Evolutionary conservation across 2,797 vertebrate genomes (phyloP), one percentile per base, ranked within the genome.

Genomic region (Fistularia commersonii): DNA sequence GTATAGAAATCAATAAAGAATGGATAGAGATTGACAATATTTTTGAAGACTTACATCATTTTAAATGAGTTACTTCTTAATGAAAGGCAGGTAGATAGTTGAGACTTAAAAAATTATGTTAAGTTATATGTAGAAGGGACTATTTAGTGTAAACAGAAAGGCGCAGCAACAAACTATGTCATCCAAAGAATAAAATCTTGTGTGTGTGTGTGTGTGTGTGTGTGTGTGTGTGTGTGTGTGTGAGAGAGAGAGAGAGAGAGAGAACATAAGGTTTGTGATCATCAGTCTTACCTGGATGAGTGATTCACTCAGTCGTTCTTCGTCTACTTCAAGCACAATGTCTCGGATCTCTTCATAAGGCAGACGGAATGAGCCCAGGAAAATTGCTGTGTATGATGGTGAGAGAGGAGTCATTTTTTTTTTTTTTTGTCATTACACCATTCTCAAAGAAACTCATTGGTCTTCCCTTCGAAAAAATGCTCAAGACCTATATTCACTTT

Each of bases 331-430:
- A 80, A 99, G 86, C 84, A 99, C 93, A 8, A 93, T 92, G 81
- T 92, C 93, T 82, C 93, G 95, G 75, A 99, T 99, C 86, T 99
- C 96, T 85, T 97, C 93, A 57, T 99, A 99, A 83, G 94, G 91
- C 93, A 99, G 93, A 63, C 97, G 95, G 79, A 97, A 97, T 51
- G 97, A 99, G 81, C 97, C 95, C 78, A 99, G 80, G 88, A 99
- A 99, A 88, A 99, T 99, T 73, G 97, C 97, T 99, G 85, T 88
- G 23, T 78, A 82, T 81, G 91, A 93, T 62, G 59, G 66, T 80
- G 65, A 70, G 56, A 74, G 66, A 69, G 7, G 39, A 41, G 39
- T 41, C 39, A 41, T 5, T 41, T 41, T 12, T 12, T 41, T 12
- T 5, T 12, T 11, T 41, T 11, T 41, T 41, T 41, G 23, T 23